Percentiles rank a stretch among this genome's conserved stretches.
phyloP scores from a whole-genome alignment of 2,113 vertebrate species.

The Heliornis fulica region DNA sequence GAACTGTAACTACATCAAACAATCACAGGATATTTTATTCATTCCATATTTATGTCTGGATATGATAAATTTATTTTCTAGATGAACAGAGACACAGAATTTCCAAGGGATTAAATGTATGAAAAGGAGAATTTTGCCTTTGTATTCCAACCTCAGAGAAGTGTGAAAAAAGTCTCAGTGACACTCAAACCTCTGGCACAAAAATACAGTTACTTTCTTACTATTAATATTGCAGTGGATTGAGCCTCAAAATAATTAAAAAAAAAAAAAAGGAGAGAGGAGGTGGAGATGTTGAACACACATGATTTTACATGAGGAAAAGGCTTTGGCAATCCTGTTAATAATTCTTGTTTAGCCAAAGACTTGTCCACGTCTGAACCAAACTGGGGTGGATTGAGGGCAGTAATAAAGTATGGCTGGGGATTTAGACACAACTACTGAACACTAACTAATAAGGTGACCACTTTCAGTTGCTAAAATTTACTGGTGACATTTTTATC shows the following conservation, averaged over 20 bases:
- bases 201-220: conserved; percentile 60
- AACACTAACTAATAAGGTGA: conserved; percentile 54
- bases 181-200: not conserved
- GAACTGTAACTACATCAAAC: conserved; percentile 35
- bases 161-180: not conserved
- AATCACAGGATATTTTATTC: conserved; percentile 68
- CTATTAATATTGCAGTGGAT: conserved; percentile 32
- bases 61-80: conserved; percentile 68
- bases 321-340: conserved; percentile 48
- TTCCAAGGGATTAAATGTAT: conserved; percentile 31
- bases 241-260: conserved; percentile 19
- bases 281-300: not conserved
- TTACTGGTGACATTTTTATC: conserved; percentile 67
- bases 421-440: conserved; percentile 50
- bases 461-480: conserved; percentile 68
- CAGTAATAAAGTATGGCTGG: not conserved
- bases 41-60: conserved; percentile 64
- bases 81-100: conserved; percentile 63
- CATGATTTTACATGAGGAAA: conserved; percentile 23
- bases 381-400: not conserved
- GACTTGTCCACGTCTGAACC: not conserved
- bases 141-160: conserved; percentile 34
- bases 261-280: not conserved
- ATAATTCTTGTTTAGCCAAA: conserved; percentile 67
- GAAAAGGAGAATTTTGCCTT: conserved; percentile 63